Conservation (phyloP, 2,113 vertebrate species). For the Prunella himalayana region DNA sequence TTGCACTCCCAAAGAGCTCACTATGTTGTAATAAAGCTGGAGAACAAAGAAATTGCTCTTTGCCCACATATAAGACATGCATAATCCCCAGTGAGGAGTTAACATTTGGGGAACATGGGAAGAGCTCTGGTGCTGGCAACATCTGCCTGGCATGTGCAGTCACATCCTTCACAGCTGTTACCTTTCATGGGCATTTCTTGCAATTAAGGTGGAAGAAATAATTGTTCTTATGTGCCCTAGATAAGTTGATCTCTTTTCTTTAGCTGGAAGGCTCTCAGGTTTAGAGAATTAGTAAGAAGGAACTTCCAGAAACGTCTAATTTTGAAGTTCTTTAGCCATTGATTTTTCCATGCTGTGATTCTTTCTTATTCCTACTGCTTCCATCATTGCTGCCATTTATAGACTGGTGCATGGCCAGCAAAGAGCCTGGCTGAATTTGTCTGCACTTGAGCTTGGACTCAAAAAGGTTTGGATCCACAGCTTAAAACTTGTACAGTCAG, state of each 20-base stretch:
- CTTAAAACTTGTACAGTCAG: not conserved
- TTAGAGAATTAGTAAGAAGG: not conserved
- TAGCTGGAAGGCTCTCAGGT: not conserved
- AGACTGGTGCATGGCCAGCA: not conserved
- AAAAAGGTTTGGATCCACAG: not conserved
- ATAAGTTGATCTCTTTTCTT: not conserved
- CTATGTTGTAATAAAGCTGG: not conserved
- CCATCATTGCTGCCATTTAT: not conserved
- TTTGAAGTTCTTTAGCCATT: not conserved
- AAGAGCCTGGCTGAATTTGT: not conserved
- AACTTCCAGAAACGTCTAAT: not conserved
- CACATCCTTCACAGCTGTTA: not conserved
- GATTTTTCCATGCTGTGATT: constrained; percentile 1
- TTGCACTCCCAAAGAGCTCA: not conserved
- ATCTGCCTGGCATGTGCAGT: not conserved
- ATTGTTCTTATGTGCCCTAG: not conserved
- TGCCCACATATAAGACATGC: not conserved
- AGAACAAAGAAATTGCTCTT: constrained; percentile 34
- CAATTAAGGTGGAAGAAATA: not conserved
- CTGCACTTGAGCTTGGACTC: not conserved
- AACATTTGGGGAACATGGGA: not conserved
- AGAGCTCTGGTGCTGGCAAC: not conserved
- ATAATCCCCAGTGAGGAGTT: not conserved
- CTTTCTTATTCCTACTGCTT: not conserved
- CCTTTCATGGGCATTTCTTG: not conserved